These are phyloP conservation scores for Physocephala rufipes DNA, from an alignment of 2,888 invertebrate species.

Conservation along the genomic window DNA sequence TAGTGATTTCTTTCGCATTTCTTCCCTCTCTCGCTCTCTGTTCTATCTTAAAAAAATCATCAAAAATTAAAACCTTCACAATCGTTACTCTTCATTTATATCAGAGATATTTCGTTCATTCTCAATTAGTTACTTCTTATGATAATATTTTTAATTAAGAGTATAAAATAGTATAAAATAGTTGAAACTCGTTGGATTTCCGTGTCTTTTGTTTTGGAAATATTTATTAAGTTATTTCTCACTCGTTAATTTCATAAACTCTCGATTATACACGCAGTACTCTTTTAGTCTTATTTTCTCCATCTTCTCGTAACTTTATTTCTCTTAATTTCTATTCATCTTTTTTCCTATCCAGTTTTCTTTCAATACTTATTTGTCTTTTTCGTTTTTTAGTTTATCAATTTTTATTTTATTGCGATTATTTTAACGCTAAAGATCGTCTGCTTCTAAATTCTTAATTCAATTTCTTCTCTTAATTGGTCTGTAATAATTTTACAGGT, in stretches of 20 bases:
- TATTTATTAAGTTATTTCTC: background rate
- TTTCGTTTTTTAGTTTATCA: background rate
- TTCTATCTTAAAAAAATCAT: too few relatives aligned
- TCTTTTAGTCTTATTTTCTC: background rate
- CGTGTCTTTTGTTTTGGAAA: background rate
- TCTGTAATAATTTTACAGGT: background rate
- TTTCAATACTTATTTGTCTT: too few relatives aligned
- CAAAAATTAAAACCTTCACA: too few relatives aligned
- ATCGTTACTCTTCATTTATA: too few relatives aligned
- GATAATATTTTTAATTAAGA: too few relatives aligned
- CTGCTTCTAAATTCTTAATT: background rate
- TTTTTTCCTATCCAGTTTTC: too few relatives aligned
- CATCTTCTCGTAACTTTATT: background rate
- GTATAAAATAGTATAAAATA: too few relatives aligned
- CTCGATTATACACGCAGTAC: background rate
- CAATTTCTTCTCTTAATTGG: background rate
- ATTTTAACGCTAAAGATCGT: background rate
- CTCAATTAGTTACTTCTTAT: too few relatives aligned
- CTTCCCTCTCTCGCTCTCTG: too few relatives aligned
- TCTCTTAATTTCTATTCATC: too few relatives aligned
- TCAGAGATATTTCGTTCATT: too few relatives aligned
- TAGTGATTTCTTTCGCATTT: too few relatives aligned
- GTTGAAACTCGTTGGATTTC: background rate
- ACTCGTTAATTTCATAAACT: background rate
- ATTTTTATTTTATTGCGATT: background rate